Evolutionary conservation across 2,113 vertebrate species (phyloP), one percentile per base, ranked within the genome.

Genomic region (Callaeas wilsoni): DNA sequence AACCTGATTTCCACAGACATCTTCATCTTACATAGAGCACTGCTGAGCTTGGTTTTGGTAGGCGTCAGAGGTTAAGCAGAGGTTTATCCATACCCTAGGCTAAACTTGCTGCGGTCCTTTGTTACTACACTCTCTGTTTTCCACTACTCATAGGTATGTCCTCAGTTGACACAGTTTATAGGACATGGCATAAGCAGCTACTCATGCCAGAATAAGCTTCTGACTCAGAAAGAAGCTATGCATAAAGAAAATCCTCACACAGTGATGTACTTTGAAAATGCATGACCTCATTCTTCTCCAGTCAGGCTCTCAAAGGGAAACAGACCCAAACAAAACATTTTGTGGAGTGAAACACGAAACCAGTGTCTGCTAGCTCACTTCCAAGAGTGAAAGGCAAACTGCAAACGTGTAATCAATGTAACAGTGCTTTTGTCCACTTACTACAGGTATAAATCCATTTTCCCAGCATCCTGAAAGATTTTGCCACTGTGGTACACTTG

Each of bases 201-300:
- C 53, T 91, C 63, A 68, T 12, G 86, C 81, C 85, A 96, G 82
- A 93, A 97, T 85, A 96, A 89, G 75, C 90, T 84, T 81, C 89
- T 95, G 93, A 97, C 80, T 97, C 69, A 86, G 94, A 97, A 86
- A 96, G 68, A 95, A 86, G 44, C 29, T 83, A 94, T 73, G 79
- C 52, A 77, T 63, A 95, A 92, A 95, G 87, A 96, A 97, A 97
- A 95, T 85, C 89, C 88, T 95, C 64, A 90, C 91, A 92, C 92
- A 87, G 84, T 47, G 78, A 83, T 92, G 62, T 39, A 94, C 69
- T 97, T 97, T 94, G 46, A 94, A 94, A 97, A 93, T 5, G 13
- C 33, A 84, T 94, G 91, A 96, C 86, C 63, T 96, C 95, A 96
- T 94, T 92, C 88, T 97, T 93, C 84, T 74, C 63, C 85, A 60